Conservation (phyloP, 2,888 invertebrate genomes). For the Erebia aethiops region DNA sequence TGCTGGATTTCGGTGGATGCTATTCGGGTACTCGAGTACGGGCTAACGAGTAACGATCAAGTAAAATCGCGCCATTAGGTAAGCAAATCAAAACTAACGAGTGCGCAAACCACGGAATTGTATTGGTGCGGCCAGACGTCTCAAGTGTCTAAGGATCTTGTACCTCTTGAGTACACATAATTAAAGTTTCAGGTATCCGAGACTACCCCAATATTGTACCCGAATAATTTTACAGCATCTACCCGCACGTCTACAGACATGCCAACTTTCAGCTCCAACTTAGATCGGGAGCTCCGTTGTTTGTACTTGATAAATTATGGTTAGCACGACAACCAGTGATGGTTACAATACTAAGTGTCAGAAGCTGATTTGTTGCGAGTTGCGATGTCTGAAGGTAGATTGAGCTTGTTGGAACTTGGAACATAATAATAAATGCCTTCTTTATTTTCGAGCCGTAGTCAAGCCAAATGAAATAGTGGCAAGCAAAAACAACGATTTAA, state of each 20-base stretch:
- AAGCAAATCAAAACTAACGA: conserved; percentile 13
- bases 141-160: conserved; percentile 68
- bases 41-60: background rate
- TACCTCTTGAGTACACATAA: conserved; percentile 57
- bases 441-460: too few species aligned
- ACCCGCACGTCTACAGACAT: conserved; percentile 16
- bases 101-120: conserved; percentile 44
- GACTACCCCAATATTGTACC: conserved; percentile 38
- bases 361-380: too few species aligned
- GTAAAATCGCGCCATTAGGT: background rate
- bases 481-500: too few species aligned
- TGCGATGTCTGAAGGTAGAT: too few species aligned
- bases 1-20: background rate
- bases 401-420: too few species aligned
- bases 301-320: background rate
- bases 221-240: conserved; percentile 22
- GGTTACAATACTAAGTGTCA: too few species aligned
- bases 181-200: conserved; percentile 56
- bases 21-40: background rate
- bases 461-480: too few species aligned
- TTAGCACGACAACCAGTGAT: too few species aligned
- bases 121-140: conserved; percentile 67
- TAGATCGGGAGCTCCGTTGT: background rate
- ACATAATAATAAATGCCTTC: too few species aligned
- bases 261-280: conserved; percentile 3